Evolutionary conservation across 2,113 vertebrate genomes (phyloP).

Genomic region (Vulpes vulpes): DNA sequence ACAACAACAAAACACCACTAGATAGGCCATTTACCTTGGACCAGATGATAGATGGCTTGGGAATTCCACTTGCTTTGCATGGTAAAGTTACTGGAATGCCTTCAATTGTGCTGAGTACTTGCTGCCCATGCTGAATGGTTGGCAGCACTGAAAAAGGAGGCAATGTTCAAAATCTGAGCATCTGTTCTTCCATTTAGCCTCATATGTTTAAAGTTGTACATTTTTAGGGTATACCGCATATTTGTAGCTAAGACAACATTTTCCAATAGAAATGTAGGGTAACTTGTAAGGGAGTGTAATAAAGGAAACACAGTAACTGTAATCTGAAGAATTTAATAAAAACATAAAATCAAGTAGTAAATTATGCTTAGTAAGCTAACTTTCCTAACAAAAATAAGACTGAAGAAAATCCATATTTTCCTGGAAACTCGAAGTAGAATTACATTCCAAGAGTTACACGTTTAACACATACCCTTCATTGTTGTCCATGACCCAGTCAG

Average conservation of each 20-base stretch:
- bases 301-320: neutral
- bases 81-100: slow-evolving; percentile 93
- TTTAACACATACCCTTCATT: neutral
- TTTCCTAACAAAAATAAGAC: neutral
- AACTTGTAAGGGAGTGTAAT: neutral
- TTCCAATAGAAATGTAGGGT: neutral
- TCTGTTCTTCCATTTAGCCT: neutral
- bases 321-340: neutral
- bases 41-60: slow-evolving; percentile 94
- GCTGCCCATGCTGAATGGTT: slow-evolving; percentile 96
- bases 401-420: neutral
- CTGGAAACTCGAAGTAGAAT: slow-evolving; percentile 12
- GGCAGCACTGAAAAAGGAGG: slow-evolving; percentile 91
- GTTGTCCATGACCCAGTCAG: neutral
- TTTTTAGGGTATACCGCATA: neutral
- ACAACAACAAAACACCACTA: neutral
- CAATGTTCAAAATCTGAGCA: slow-evolving; percentile 10
- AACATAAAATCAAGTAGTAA: slow-evolving; percentile 5
- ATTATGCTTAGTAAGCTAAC: neutral
- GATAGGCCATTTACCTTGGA: slow-evolving; percentile 90
- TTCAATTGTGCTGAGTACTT: slow-evolving; percentile 97
- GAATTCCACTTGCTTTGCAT: slow-evolving; percentile 94
- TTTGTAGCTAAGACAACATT: neutral
- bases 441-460: neutral
- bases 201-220: neutral